Percentiles rank a stretch among this genome's conserved stretches.
These are phyloP conservation scores for Lepus townsendii DNA, from an alignment of 2,797 vertebrate genomes.

Conservation along the genomic window DNA sequence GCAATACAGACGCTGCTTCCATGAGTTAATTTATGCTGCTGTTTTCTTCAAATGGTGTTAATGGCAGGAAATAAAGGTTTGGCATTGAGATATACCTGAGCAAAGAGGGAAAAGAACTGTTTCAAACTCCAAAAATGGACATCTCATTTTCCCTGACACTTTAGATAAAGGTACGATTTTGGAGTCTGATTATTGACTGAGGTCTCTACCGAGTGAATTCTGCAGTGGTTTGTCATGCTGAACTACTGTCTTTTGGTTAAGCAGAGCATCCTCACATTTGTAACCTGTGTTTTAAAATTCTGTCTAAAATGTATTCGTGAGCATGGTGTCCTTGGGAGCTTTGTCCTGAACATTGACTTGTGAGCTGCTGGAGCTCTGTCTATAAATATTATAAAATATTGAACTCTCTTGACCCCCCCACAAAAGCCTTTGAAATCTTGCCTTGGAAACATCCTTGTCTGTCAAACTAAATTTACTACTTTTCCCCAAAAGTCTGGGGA, in stretches of 20 bases:
- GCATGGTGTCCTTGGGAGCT: not conserved
- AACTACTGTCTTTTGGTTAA: not conserved
- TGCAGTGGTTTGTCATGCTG: not conserved
- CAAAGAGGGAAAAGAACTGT: not conserved
- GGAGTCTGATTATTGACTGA: conserved; percentile 68
- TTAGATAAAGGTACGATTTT: conserved; percentile 79
- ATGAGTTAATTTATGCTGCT: not conserved
- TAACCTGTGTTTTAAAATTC: conserved; percentile 33
- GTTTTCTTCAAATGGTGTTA: conserved; percentile 50
- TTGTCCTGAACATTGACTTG: not conserved
- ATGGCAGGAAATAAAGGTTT: conserved; percentile 9
- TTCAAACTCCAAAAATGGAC: conserved; percentile 51
- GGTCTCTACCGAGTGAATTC: not conserved
- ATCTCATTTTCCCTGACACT: conserved; percentile 67
- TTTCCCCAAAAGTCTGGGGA: not conserved
- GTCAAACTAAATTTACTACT: not conserved
- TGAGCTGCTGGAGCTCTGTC: not conserved
- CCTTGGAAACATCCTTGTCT: not conserved
- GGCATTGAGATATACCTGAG: not conserved
- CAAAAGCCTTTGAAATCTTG: conserved; percentile 24
- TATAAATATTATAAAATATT: not conserved
- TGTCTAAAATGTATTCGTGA: not conserved
- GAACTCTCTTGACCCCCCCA: not conserved
- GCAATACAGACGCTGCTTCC: conserved; percentile 37
- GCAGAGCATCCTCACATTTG: not conserved